Conservation (phyloP, 2,113 vertebrate genomes). For the Laticauda colubrina region DNA sequence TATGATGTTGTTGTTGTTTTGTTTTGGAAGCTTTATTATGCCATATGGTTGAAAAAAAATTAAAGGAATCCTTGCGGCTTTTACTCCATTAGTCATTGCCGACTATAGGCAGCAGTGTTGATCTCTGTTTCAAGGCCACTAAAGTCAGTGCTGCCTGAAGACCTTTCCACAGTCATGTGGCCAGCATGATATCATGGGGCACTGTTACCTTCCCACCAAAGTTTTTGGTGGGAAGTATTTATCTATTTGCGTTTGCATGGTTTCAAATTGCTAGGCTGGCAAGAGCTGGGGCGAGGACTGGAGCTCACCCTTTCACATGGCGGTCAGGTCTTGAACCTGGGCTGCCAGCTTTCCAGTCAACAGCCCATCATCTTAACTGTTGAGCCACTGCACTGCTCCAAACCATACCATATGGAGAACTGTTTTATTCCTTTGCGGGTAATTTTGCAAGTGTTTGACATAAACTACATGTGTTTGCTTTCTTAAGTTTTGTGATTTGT, state of each 20-base stretch:
- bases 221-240: background rate
- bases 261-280: background rate
- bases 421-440: slow-evolving; percentile 67
- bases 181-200: too few species aligned
- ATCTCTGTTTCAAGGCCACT: too few species aligned
- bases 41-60: slow-evolving; percentile 65
- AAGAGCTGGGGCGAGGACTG: background rate
- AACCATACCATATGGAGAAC: slow-evolving; percentile 73
- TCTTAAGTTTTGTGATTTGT: slow-evolving; percentile 63
- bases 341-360: background rate
- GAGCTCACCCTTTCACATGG: too few species aligned
- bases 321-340: background rate
- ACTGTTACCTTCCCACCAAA: too few species aligned
- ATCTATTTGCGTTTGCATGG: background rate
- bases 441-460: slow-evolving; percentile 67
- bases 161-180: too few species aligned
- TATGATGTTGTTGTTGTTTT: slow-evolving; percentile 21
- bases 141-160: too few species aligned
- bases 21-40: slow-evolving; percentile 69
- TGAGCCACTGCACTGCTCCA: background rate
- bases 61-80: too few species aligned
- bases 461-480: slow-evolving; percentile 65
- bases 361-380: background rate
- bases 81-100: too few species aligned
- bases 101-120: too few species aligned